Evolutionary conservation across 2,113 vertebrate species (phyloP), one percentile per base, ranked within the genome.

Genomic region (Falco punctatus): DNA sequence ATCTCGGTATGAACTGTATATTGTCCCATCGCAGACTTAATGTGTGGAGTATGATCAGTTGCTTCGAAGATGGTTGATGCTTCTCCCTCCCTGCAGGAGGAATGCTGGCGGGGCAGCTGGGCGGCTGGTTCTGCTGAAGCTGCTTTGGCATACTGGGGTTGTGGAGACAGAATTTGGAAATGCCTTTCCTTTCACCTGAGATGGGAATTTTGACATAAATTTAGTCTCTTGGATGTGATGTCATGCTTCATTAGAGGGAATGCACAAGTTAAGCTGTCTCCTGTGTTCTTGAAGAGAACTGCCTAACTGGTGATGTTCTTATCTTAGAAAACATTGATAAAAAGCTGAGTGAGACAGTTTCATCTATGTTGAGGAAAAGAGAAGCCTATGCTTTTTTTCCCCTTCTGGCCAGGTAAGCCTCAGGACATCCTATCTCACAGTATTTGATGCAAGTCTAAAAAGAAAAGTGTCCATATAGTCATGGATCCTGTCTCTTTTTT

Each of bases 1-100:
- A 9, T 80, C 10, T 46, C 71, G 0, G 0, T 59, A 42, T 52
- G 88, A 88, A 32, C 49, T 81, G 4, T 80, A 11, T 1, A 1
- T 46, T 70, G 38, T 74, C 19, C 49, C 16, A 22, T 85, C 4
- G 2, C 28, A 71, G 51, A 57, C 6, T 35, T 51, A 27, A 20
- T 18, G 21, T 28, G 14, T 15, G 20, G 79, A 73, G 13, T 26
- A 23, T 18, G 13, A 78, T 15, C 8, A 33, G 15, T 46, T 79
- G 32, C 40, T 70, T 27, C 48, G n/a, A 59, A 81, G 42, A 5
- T 49, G 27, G 15, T 42, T 42, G 44, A 38, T 82, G 10, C 4
- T 35, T 9, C 2, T 2, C 51, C 51, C 78, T 27, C 51, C 7
- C 38, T 5, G 4, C 27, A n/a, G 51, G 28, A 88, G 22, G 49